A percentile compares a stretch with the other conserved stretches of the same genome.
Conservation (phyloP, 92 coral and sea anemone species). For the Zoanthus gigantus region DNA sequence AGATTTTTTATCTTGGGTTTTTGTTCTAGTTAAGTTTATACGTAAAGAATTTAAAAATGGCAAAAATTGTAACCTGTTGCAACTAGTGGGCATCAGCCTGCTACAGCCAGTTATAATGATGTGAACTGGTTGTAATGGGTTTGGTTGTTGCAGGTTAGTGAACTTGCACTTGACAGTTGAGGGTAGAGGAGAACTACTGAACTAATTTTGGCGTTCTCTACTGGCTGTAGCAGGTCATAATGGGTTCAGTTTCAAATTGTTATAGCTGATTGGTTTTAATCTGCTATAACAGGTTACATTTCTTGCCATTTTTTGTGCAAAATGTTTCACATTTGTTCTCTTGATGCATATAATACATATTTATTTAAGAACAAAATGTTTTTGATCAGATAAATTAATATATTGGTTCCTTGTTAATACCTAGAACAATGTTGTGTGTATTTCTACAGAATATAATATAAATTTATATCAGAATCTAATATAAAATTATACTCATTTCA, state of each 20-base stretch:
- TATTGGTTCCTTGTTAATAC: neutral
- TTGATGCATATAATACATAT: neutral
- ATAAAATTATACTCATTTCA: conserved; percentile 13
- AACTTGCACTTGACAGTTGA: conserved; percentile 5
- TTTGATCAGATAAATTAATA: neutral
- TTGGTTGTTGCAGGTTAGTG: conserved; percentile 12
- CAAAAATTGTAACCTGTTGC: conserved; percentile 10
- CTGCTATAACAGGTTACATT: conserved; percentile 8
- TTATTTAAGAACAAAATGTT: conserved; percentile 1
- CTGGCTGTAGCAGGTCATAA: conserved; percentile 1
- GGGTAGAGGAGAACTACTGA: conserved; percentile 11
- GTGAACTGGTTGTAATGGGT: conserved; percentile 6
- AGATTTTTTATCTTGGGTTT: conserved; percentile 4
- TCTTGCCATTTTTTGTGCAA: conserved; percentile 8
- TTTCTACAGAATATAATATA: conserved; percentile 1
- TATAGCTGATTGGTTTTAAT: conserved; percentile 2
- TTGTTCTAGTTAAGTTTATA: neutral
- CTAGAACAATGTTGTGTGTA: conserved; percentile 4
- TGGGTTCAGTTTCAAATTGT: conserved; percentile 1
- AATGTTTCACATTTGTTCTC: conserved; percentile 9
- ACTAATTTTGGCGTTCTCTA: neutral
- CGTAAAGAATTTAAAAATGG: conserved; percentile 11
- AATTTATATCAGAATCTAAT: neutral
- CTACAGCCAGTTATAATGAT: conserved; percentile 8
- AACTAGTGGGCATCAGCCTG: conserved; percentile 7